Base-by-base conservation (phyloP, 2,113 vertebrate species). In the Stegastes partitus region DNA sequence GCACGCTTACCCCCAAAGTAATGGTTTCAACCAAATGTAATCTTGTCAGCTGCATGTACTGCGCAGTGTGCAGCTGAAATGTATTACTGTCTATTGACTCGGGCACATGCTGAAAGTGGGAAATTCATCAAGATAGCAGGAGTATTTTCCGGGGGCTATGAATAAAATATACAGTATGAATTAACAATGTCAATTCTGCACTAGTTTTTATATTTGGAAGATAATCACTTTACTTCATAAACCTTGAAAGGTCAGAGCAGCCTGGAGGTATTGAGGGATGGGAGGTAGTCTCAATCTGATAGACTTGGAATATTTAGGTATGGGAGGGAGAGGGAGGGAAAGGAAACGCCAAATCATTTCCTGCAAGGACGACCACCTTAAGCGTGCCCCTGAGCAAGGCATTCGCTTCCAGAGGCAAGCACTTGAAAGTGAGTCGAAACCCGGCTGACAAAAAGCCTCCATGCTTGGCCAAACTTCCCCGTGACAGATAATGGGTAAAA, bases 91-190 rank as follows among this genome's bases (percentile, higher is more conserved):
- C 23, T 71, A 62, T 74, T 54, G 53, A 58, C 58, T 51, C 8
- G 61, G 61, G 53, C 21, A 26, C 57, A 65, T 19, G 16, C 12
- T 23, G 67, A 45, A 58, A 57, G 23, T 22, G 68, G 58, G 53
- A 51, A 16, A 74, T 54, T 72, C 61, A 59, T 18, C 16, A 22
- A 83, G 70, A 84, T 47, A 82, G 69, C 31, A 25, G 22, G 28
- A 37, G 42, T 47, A 47, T 79, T 76, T 81, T 74, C 51, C n/a
- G 53, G 47, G 31, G 19, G 21, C 39, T 72, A 49, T 58, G 62
- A 84, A 87, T 83, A 77, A 86, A 85, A 81, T 66, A 75, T 77
- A 73, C 55, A 58, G 26, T 68, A 57, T 71, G 57, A 85, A 81
- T 87, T 64, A 81, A 74, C 74, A 57, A 65, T 68, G 61, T 72